Base-by-base conservation (phyloP, 2,888 invertebrate species). In the Hipparchia sbordonii region DNA sequence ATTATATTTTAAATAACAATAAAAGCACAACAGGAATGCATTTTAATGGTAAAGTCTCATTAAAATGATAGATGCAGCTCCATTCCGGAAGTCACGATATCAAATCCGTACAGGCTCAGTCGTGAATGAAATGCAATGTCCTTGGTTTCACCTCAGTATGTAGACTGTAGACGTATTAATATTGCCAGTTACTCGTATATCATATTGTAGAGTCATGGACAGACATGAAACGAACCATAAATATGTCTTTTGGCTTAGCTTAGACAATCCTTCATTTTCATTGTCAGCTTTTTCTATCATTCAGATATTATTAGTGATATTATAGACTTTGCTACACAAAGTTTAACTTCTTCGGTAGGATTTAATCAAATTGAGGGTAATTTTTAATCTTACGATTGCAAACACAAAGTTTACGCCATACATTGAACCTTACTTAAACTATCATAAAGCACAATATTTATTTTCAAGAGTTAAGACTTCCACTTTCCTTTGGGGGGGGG, bases 51-150 rank as follows among this genome's bases (percentile, higher is more conserved):
- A 56, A 73, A 77, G 60, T 69, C 72, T 75, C 74, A 73, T 78
- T 74, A 74, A 73, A 78, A 72, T 77, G 73, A 67, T 72, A 65
- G 57, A 68, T 76, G 72, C 74, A 67, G 52, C 65, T 6, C 63
- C 54, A 70, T 59, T 69, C 69, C 77, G 77, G 75, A 79, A 74
- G 79, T 77, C 72, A 73, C 74, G 76, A 77, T 74, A 74, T 74
- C 70, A 71, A 72, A 66, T 74, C 70, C 62, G 70, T 74, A 23
- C 23, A 69, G 70, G 59, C 48, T 62, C 59, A 56, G 59, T 71
- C 76, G 73, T 72, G 72, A 72, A 70, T 71, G 59, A 74, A 75
- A 70, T 76, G 68, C 65, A 61, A 67, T 60, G 68, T 70, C 67
- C 73, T 68, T 70, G 70, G 71, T 73, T 73, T 75, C 73, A 68